Evolutionary conservation across 2,797 vertebrate genomes (phyloP).

Genomic region (Oryzias sinensis): DNA sequence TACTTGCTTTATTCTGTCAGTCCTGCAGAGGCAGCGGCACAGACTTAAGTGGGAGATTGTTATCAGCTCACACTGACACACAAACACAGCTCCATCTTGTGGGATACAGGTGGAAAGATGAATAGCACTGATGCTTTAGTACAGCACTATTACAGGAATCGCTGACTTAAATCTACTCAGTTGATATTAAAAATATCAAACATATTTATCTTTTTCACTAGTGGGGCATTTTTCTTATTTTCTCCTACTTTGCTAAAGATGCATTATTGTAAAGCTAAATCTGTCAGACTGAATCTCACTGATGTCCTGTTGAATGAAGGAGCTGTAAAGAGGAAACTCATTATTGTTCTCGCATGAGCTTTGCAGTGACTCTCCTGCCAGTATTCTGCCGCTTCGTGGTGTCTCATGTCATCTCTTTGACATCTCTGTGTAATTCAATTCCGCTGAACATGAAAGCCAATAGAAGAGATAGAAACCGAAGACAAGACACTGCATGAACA

Average conservation of each 20-base stretch:
- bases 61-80: slow-evolving; percentile 18
- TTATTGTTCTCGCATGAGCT: slow-evolving; percentile 19
- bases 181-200: too few relatives aligned
- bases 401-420: slow-evolving; percentile 36
- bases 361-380: not conserved
- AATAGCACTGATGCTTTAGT: slow-evolving; percentile 17
- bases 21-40: slow-evolving; percentile 27
- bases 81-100: slow-evolving; percentile 17
- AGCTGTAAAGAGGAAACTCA: slow-evolving; percentile 20
- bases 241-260: not conserved
- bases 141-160: slow-evolving; percentile 22
- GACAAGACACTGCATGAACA: not conserved
- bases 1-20: slow-evolving; percentile 30
- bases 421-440: slow-evolving; percentile 42
- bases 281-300: slow-evolving; percentile 3
- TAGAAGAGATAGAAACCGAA: slow-evolving; percentile 5
- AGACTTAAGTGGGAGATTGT: slow-evolving; percentile 39
- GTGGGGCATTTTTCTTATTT: not conserved
- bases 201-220: not conserved
- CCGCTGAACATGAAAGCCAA: slow-evolving; percentile 25
- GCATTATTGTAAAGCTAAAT: slow-evolving; percentile 2
- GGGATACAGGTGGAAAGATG: slow-evolving; percentile 34
- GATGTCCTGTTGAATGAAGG: slow-evolving; percentile 16
- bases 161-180: slow-evolving; percentile 8
- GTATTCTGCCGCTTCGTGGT: slow-evolving; percentile 43